Evolutionary conservation across 1,140 invertebrate genomes (phyloP).

Genomic region (Dreissena rostriformis): DNA sequence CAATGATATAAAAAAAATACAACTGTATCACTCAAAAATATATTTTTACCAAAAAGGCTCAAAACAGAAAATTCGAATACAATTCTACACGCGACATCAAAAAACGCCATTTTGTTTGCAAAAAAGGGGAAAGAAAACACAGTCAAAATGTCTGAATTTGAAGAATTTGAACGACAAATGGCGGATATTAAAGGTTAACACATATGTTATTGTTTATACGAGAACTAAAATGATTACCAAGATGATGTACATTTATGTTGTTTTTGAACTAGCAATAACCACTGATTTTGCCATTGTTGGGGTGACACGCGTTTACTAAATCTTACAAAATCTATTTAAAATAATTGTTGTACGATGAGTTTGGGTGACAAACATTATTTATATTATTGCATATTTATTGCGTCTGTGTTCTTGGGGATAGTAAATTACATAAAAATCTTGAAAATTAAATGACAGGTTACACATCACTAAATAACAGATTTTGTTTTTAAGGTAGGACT

Average conservation of each 20-base stretch:
- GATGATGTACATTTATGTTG: not conserved
- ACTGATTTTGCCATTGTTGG: not conserved
- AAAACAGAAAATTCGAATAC: no score
- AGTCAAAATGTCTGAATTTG: slow-evolving; percentile 37
- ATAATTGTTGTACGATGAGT: no score
- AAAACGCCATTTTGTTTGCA: no score
- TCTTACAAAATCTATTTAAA: not conserved
- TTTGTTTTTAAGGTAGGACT: no score
- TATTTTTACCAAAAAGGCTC: no score
- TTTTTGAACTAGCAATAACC: not conserved
- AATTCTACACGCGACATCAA: no score
- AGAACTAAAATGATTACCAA: not conserved
- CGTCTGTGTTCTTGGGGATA: not conserved
- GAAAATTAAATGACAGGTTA: no score
- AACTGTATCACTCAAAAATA: no score
- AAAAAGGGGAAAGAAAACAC: not conserved
- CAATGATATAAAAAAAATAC: no score
- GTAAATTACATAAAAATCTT: no score
- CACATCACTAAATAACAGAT: no score
- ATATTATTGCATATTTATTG: not conserved
- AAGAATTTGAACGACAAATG: slow-evolving; percentile 68
- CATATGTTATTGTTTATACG: not conserved
- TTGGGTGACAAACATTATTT: not conserved
- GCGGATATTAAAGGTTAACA: slow-evolving; percentile 58
- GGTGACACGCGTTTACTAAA: not conserved